These are phyloP conservation scores for Trisateles emortualis DNA, from an alignment of 2,888 invertebrate genomes.

Conservation along the genomic window DNA sequence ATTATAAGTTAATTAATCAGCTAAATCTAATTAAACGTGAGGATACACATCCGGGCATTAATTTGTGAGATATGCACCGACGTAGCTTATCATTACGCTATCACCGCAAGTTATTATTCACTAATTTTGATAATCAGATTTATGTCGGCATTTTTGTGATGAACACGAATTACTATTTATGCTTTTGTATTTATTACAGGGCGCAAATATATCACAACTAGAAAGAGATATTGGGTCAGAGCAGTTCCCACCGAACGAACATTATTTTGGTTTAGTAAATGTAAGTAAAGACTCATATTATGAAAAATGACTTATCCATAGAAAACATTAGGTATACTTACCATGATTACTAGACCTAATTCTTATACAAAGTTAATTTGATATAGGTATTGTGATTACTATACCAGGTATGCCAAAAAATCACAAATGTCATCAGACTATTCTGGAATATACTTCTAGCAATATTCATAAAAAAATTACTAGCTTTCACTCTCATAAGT, in stretches of 20 bases:
- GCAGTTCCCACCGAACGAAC: constrained; percentile 99
- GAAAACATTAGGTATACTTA: neutral
- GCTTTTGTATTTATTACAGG: constrained; percentile 86
- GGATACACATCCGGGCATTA: constrained; percentile 13
- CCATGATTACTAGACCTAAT: neutral
- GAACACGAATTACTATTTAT: constrained; percentile 7
- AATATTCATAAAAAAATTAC: no score
- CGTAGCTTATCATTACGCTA: constrained; percentile 11
- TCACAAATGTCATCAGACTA: no score
- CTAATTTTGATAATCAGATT: constrained; percentile 20
- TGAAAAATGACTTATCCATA: neutral
- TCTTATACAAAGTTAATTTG: no score
- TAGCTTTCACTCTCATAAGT: no score
- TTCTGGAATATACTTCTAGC: no score
- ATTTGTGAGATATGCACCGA: constrained; percentile 9
- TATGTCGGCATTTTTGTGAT: constrained; percentile 47
- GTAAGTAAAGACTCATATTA: constrained; percentile 86
- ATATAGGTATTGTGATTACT: no score
- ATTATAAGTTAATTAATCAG: constrained; percentile 48
- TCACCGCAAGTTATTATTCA: constrained; percentile 15
- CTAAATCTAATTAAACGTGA: constrained; percentile 37
- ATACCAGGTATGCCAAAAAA: no score
- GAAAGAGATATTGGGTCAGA: constrained; percentile 99
- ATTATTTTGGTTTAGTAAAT: constrained; percentile 99
- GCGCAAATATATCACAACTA: constrained; percentile 99